phyloP scores from a whole-genome alignment of 2,797 vertebrate genomes.

The Pteronotus mesoamericanus region DNA sequence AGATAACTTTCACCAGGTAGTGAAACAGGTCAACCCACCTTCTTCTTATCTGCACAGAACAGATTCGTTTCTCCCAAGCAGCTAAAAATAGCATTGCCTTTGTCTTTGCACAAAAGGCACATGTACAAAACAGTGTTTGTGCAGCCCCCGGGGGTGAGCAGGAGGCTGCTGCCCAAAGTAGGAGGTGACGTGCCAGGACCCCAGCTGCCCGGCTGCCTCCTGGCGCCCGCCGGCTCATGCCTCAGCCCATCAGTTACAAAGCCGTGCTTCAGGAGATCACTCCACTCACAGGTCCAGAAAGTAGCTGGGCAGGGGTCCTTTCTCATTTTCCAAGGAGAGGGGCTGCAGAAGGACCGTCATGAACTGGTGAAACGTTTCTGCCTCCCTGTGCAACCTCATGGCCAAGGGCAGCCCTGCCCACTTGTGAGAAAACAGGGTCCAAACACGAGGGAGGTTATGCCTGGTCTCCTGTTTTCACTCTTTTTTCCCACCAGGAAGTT shows the following conservation, averaged over 20 bases:
- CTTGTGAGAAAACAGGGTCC: background rate
- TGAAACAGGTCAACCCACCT: background rate
- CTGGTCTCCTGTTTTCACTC: background rate
- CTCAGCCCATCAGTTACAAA: background rate
- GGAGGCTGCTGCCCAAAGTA: background rate
- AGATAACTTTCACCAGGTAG: background rate
- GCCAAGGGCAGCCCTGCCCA: background rate
- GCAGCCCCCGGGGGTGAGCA: background rate
- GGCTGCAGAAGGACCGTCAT: background rate
- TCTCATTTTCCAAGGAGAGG: too few species aligned
- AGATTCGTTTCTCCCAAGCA: background rate
- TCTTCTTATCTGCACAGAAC: background rate
- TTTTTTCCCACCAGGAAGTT: background rate
- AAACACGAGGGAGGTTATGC: background rate
- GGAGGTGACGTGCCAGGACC: background rate
- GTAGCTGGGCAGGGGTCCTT: background rate
- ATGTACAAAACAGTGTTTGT: background rate
- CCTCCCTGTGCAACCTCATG: background rate
- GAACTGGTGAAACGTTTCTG: background rate
- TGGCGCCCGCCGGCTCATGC: background rate
- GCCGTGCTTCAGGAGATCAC: background rate
- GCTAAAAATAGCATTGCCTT: background rate
- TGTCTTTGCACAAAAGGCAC: background rate
- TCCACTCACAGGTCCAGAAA: background rate
- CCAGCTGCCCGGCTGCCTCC: background rate